phyloP scores from a whole-genome alignment of 2,113 vertebrate species.

The Phoenicopterus ruber region DNA sequence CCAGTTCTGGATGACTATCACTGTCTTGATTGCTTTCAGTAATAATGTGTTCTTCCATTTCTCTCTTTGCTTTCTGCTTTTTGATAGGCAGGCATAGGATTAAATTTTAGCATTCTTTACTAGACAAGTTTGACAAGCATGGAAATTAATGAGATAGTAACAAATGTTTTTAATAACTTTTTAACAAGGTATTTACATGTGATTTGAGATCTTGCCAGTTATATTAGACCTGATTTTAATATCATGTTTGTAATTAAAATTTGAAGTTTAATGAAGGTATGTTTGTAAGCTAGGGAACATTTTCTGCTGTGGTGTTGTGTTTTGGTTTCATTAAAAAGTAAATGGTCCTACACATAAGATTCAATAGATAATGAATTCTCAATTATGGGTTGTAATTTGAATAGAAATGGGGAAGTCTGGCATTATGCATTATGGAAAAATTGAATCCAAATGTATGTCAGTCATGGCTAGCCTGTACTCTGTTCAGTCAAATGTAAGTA shows the following conservation, averaged over 20 bases:
- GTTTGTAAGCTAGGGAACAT: background rate
- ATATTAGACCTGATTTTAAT: background rate
- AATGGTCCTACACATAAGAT: background rate
- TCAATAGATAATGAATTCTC: background rate
- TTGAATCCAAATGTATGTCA: background rate
- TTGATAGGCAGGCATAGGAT: background rate
- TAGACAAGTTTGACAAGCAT: background rate
- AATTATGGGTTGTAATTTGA: background rate
- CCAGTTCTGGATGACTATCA: background rate
- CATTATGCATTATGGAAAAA: background rate
- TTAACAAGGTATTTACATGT: background rate
- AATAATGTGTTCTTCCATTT: background rate
- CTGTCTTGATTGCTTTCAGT: background rate
- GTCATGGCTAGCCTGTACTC: background rate
- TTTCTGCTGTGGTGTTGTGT: background rate
- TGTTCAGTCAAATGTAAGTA: background rate
- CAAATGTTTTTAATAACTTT: background rate
- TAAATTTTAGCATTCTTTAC: background rate
- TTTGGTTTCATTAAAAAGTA: conserved; percentile 10
- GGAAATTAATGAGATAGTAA: background rate
- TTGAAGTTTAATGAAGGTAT: background rate
- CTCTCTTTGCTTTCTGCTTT: background rate
- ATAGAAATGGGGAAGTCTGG: background rate
- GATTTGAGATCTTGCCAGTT: background rate
- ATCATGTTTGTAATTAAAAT: background rate